phyloP scores from a whole-genome alignment of 2,113 vertebrate genomes.

The Phaetusa simplex region DNA sequence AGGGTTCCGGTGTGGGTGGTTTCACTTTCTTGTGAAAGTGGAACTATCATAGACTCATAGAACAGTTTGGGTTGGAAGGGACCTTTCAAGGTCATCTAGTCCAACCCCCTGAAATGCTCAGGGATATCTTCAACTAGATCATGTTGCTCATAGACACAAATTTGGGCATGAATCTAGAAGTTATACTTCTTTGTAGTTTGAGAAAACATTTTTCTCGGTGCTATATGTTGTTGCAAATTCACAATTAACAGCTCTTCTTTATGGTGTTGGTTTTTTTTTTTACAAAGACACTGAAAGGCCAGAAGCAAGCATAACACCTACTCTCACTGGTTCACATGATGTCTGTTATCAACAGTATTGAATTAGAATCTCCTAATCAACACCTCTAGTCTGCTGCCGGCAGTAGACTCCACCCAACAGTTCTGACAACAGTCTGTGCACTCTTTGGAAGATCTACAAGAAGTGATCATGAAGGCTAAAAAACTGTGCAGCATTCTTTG shows the following conservation, averaged over 20 bases:
- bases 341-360: not conserved
- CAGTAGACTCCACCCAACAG: not conserved
- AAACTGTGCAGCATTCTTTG: not conserved
- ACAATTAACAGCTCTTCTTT: not conserved
- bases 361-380: not conserved
- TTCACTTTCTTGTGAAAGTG: not conserved
- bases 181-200: not conserved
- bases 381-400: rapidly evolving
- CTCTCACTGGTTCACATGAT: not conserved
- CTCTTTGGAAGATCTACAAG: not conserved
- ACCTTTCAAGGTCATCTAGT: not conserved
- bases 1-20: not conserved
- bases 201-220: not conserved
- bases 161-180: not conserved
- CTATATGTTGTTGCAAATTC: not conserved
- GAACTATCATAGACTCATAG: not conserved
- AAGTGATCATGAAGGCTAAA: not conserved
- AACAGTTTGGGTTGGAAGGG: not conserved
- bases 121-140: not conserved
- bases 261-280: not conserved
- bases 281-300: constrained; percentile 5
- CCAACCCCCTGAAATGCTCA: not conserved
- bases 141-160: not conserved
- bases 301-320: not conserved
- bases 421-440: not conserved